Base-by-base conservation (phyloP, 2,113 vertebrate species). In the Seriola quinqueradiata region DNA sequence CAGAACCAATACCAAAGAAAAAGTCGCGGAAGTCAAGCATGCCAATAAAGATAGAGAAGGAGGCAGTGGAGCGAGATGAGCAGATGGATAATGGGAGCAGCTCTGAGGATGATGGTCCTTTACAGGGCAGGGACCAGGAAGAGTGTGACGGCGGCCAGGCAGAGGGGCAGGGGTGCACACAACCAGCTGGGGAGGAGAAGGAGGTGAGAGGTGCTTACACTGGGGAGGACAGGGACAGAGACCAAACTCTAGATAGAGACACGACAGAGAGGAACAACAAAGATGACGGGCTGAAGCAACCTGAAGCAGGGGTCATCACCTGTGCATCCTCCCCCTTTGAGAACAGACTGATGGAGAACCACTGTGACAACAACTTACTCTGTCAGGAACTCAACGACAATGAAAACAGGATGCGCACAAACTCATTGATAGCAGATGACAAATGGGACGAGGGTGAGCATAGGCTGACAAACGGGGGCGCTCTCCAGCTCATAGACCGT, bases 21-120 rank as follows among this genome's bases (percentile, higher is more conserved):
- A 99, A 99, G 70, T 98, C 98, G n/a, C 96, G 98, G 0, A 99
- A 99, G 87, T 99, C 98, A 13, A 99, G 98, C 61, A 99, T 98
- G 98, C 98, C 98, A 8, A 97, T 99, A 88, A 99, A 99, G 89
- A 99, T 99, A 58, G 97, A 99, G 93, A 99, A 97, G 78, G 98
- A 97, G 82, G 85, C 86, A 7, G 87, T 96, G 68, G 96, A 96
- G 38, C 61, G 86, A 2, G 93, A 91, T 1, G 85, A 94, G 1
- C 95, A 95, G 63, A 92, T 92, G 73, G 93, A 93, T 3, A 95
- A 93, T 14, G 90, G 77, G 4, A 95, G 95, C 89, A 93, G 95
- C 81, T 97, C 96, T 0, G 97, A 97, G 57, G 96, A 97, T 3
- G 96, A 97, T 8, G 50, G 75, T 54, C 90, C 90, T 57, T 65